phyloP scores from a whole-genome alignment of 2,888 invertebrate genomes.

The Phasia obesa region DNA sequence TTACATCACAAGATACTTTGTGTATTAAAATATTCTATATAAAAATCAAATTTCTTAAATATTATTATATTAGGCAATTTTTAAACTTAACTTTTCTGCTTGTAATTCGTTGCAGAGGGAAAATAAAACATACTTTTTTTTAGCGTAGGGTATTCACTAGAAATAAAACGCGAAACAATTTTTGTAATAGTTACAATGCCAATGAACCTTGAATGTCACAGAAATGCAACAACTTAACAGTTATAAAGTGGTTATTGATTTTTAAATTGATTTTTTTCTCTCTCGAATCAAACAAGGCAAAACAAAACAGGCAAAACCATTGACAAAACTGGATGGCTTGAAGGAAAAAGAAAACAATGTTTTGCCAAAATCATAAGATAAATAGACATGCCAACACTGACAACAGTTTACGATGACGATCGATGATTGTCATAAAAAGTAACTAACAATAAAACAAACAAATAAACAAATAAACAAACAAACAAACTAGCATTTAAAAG shows the following conservation, averaged over 20 bases:
- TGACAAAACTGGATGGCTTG: conserved; percentile 11
- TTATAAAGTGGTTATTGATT: conserved; percentile 64
- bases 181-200: conserved; percentile 53
- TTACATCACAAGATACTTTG: too few relatives aligned
- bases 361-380: conserved; percentile 65
- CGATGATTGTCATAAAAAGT: conserved; percentile 78
- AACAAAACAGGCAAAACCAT: conserved; percentile 19
- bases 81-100: too few relatives aligned
- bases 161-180: conserved; percentile 20
- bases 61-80: too few relatives aligned
- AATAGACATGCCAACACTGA: conserved; percentile 67
- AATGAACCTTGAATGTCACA: conserved; percentile 70
- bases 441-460: conserved; percentile 49
- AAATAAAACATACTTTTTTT: background rate
- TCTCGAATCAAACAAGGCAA: conserved; percentile 32
- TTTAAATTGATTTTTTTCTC: conserved; percentile 36
- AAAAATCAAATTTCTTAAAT: too few relatives aligned
- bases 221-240: conserved; percentile 37
- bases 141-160: conserved; percentile 11
- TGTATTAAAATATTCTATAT: too few relatives aligned
- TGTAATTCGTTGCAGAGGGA: too few relatives aligned
- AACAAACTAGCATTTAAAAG: conserved; percentile 57
- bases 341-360: conserved; percentile 44
- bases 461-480: conserved; percentile 59
- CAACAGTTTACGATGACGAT: conserved; percentile 78